Evolutionary conservation across 2,113 vertebrate genomes (phyloP).

Genomic region (Crotalus horridus): DNA sequence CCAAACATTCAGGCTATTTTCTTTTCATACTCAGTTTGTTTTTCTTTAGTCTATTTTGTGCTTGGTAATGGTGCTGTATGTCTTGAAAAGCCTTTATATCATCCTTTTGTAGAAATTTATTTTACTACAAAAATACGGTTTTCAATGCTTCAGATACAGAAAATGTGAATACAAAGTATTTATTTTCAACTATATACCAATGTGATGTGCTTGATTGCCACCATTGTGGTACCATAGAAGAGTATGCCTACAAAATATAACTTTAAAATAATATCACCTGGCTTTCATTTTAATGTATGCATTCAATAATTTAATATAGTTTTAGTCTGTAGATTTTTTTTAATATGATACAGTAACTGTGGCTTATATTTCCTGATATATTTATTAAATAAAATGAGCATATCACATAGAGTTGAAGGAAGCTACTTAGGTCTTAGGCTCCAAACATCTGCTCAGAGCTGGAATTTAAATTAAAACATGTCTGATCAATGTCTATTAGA

Average conservation of each 20-base stretch:
- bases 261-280: neutral
- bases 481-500: neutral
- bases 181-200: constrained; percentile 45
- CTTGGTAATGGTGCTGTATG: neutral
- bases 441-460: neutral
- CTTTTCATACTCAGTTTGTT: neutral
- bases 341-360: too few species aligned
- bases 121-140: neutral
- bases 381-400: constrained; percentile 11
- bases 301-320: constrained; percentile 4
- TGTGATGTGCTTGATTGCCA: constrained; percentile 10
- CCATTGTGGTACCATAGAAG: constrained; percentile 34
- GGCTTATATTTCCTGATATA: too few species aligned
- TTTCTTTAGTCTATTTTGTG: neutral
- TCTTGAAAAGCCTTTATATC: neutral
- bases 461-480: neutral
- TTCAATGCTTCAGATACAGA: constrained; percentile 36
- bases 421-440: neutral
- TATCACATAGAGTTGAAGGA: neutral
- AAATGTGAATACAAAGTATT: constrained; percentile 48
- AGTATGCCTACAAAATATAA: constrained; percentile 29
- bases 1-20: neutral
- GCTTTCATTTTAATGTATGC: constrained; percentile 19
- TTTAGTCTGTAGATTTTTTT: too few species aligned
- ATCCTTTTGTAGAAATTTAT: neutral